Percentiles rank a stretch among this genome's conserved stretches.
phyloP scores from a whole-genome alignment of 1,140 invertebrate species.

The Oreohelix idahoensis region DNA sequence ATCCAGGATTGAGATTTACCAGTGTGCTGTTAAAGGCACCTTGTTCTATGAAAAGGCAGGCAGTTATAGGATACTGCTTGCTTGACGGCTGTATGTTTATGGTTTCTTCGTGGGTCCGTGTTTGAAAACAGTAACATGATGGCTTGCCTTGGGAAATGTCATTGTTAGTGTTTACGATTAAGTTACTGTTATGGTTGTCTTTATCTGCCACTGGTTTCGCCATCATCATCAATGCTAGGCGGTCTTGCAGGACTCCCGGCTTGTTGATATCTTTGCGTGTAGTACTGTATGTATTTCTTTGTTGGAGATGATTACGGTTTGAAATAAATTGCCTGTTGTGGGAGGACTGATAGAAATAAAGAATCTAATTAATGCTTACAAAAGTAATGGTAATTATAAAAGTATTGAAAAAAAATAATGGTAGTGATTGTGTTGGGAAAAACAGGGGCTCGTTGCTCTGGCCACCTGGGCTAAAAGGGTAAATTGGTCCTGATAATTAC shows the following conservation, averaged over 20 bases:
- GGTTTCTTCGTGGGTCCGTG: neutral
- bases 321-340: neutral
- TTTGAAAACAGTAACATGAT: neutral
- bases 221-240: neutral
- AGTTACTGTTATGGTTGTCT: neutral
- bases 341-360: neutral
- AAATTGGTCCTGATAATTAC: too few relatives aligned
- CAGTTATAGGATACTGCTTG: neutral
- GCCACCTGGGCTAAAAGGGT: too few relatives aligned
- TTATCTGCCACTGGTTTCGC: neutral
- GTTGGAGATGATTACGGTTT: neutral
- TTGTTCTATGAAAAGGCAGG: neutral
- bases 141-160: neutral
- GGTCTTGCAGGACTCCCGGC: too few relatives aligned
- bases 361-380: too few relatives aligned
- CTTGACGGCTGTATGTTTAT: neutral
- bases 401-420: too few relatives aligned
- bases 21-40: neutral
- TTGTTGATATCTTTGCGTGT: neutral
- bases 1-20: neutral
- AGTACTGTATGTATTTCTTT: neutral
- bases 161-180: neutral
- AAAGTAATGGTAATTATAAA: too few relatives aligned
- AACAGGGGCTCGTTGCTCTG: too few relatives aligned
- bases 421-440: too few relatives aligned